Evolutionary conservation across 2,113 vertebrate genomes (phyloP).

Genomic region (Trogon surrucura): DNA sequence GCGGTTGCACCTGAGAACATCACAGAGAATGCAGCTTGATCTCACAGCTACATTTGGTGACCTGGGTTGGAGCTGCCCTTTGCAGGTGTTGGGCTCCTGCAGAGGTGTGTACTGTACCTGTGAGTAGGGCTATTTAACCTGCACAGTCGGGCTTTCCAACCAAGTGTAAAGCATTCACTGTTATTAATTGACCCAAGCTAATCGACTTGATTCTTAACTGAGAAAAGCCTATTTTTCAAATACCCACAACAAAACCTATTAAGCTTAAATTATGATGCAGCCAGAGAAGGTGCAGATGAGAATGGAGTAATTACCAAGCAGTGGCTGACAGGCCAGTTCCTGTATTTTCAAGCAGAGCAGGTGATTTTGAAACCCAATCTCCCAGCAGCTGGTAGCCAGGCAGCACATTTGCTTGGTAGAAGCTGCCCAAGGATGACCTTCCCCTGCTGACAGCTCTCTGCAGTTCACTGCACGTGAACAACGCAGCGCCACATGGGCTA

Average conservation of each 20-base stretch:
- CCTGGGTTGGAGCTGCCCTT: neutral
- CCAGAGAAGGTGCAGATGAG: slow-evolving; percentile 71
- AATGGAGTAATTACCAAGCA: slow-evolving; percentile 69
- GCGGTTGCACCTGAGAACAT: neutral
- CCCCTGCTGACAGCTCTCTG: slow-evolving; percentile 34
- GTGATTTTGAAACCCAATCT: slow-evolving; percentile 87
- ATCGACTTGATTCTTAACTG: slow-evolving; percentile 40
- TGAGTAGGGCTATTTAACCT: neutral
- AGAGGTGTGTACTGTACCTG: neutral
- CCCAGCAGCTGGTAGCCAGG: slow-evolving; percentile 80
- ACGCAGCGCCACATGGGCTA: neutral
- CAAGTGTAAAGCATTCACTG: neutral
- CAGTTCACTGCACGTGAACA: slow-evolving; percentile 2
- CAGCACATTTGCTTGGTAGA: slow-evolving; percentile 23
- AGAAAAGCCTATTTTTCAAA: slow-evolving; percentile 31
- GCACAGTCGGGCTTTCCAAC: neutral
- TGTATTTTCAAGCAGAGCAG: slow-evolving; percentile 71
- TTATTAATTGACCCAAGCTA: slow-evolving; percentile 46
- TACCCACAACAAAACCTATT: slow-evolving; percentile 42
- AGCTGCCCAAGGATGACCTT: slow-evolving; percentile 47
- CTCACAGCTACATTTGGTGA: neutral
- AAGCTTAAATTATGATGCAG: slow-evolving; percentile 73
- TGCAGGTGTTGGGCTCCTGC: neutral
- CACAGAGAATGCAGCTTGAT: rapidly evolving
- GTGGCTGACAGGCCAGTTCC: slow-evolving; percentile 75